Evolutionary conservation across 1,140 invertebrate genomes (phyloP).

Genomic region (Hirudo medicinalis): DNA sequence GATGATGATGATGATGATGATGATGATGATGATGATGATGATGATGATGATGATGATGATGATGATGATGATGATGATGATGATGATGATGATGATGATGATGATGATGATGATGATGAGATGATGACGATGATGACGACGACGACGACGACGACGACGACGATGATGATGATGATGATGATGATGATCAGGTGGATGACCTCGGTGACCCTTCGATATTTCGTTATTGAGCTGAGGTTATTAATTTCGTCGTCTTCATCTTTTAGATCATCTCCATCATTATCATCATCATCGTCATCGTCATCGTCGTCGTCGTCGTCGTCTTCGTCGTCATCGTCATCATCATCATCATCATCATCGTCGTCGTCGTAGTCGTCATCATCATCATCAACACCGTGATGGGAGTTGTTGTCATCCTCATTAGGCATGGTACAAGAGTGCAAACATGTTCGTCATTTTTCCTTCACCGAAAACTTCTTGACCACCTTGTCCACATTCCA

Average conservation of each 20-base stretch:
- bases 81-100: too few species aligned
- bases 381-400: neutral
- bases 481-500: too few species aligned
- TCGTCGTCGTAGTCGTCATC: neutral
- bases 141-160: constrained; percentile 8
- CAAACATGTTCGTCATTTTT: too few species aligned
- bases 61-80: too few species aligned
- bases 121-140: too few species aligned
- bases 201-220: neutral
- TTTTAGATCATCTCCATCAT: neutral
- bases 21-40: too few species aligned
- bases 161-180: constrained; percentile 14
- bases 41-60: too few species aligned
- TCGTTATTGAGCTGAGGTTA: too few species aligned
- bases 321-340: neutral
- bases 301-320: neutral
- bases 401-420: neutral
- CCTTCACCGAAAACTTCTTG: too few species aligned
- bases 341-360: neutral
- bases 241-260: neutral
- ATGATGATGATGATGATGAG: too few species aligned
- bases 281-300: neutral
- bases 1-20: too few species aligned
- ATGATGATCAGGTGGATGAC: constrained; percentile 7
- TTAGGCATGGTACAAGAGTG: neutral